Percentiles rank a stretch among this genome's conserved stretches.
Evolutionary conservation across 2,797 vertebrate species (phyloP).

Genomic region (Cuniculus paca): DNA sequence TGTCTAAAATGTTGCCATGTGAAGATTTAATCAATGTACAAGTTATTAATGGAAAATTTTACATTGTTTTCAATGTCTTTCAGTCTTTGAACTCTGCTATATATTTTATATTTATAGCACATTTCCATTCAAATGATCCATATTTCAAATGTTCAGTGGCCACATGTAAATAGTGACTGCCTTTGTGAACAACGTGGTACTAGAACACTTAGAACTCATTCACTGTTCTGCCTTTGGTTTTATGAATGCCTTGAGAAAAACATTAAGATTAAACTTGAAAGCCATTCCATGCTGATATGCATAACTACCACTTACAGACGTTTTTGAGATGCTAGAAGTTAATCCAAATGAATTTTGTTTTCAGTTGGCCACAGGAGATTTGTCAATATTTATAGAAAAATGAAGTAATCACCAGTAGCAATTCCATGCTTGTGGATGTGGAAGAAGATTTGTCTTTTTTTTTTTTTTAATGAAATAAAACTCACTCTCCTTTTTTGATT

Average conservation of each 20-base stretch:
- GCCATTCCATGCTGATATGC: slow-evolving; percentile 87
- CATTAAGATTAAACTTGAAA: slow-evolving; percentile 12
- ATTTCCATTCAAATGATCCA: neutral
- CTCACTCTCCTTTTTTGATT: slow-evolving; percentile 76
- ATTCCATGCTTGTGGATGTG: slow-evolving; percentile 85
- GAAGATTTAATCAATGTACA: neutral
- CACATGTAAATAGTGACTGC: neutral
- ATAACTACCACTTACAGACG: slow-evolving; percentile 74
- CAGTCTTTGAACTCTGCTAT: neutral
- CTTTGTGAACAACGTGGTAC: neutral
- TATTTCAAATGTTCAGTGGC: neutral
- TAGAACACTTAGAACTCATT: neutral
- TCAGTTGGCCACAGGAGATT: slow-evolving; percentile 88
- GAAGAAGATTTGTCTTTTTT: slow-evolving; percentile 50
- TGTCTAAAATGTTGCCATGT: slow-evolving; percentile 1
- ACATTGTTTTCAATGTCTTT: neutral
- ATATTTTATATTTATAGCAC: neutral
- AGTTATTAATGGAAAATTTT: neutral
- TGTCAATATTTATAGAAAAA: slow-evolving; percentile 89
- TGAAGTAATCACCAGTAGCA: slow-evolving; percentile 88
- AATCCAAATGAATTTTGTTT: slow-evolving; percentile 91
- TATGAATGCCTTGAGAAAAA: neutral
- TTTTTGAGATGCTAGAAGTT: slow-evolving; percentile 79
- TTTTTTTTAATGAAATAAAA: slow-evolving; percentile 60
- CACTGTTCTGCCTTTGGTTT: slow-evolving; percentile 11